Evolutionary conservation across 2,113 vertebrate species (phyloP).

Genomic region (Otus sunia): DNA sequence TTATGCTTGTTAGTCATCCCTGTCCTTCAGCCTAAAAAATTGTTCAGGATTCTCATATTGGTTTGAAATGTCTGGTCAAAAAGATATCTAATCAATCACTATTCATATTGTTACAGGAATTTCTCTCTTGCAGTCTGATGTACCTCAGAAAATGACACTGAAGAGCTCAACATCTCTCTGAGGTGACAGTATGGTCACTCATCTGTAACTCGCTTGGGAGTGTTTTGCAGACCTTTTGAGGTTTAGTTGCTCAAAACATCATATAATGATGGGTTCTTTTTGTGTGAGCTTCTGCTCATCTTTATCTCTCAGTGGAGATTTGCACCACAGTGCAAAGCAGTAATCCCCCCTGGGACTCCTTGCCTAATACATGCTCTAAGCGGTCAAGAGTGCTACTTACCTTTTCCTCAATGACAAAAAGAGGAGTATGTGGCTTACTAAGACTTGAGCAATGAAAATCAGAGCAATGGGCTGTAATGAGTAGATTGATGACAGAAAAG

Average conservation of each 20-base stretch:
- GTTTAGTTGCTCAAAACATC: neutral
- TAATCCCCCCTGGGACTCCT: neutral
- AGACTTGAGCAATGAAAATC: neutral
- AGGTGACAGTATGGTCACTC: neutral
- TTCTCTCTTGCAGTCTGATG: accelerated
- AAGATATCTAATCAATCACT: neutral
- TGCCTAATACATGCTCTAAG: neutral
- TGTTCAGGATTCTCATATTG: neutral
- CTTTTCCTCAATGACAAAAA: neutral
- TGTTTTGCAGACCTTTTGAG: neutral
- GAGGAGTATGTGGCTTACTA: neutral
- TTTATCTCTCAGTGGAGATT: neutral
- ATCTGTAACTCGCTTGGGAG: neutral
- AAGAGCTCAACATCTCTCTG: neutral
- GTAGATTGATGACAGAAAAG: neutral
- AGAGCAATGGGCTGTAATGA: neutral
- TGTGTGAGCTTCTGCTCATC: neutral
- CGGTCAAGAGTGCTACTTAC: neutral
- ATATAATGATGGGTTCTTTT: neutral
- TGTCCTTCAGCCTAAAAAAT: neutral
- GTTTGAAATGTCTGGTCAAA: neutral
- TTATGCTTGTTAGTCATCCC: neutral
- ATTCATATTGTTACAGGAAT: neutral
- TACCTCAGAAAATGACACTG: neutral
- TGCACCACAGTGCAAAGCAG: neutral